These are phyloP conservation scores for Alsophila aescularia DNA, from an alignment of 2,888 invertebrate genomes.

Conservation along the genomic window DNA sequence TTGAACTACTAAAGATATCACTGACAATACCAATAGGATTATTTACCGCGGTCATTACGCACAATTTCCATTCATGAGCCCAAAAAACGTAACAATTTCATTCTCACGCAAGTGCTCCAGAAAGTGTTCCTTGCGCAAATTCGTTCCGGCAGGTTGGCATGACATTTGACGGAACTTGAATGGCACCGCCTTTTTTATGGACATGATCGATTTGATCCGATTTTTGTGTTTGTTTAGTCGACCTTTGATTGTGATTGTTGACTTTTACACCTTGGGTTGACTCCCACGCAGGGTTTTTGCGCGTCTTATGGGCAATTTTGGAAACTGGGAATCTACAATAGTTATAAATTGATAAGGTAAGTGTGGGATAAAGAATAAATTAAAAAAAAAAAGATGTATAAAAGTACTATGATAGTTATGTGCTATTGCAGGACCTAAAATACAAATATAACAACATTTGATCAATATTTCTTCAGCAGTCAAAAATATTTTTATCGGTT, in stretches of 20 bases:
- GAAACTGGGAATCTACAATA: too few species aligned
- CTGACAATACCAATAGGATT: constrained; percentile 74
- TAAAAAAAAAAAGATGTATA: too few species aligned
- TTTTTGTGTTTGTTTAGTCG: constrained; percentile 74
- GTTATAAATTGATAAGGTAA: too few species aligned
- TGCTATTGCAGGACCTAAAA: too few species aligned
- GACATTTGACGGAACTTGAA: constrained; percentile 50
- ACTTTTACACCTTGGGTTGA: constrained; percentile 52
- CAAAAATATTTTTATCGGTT: too few species aligned
- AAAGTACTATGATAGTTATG: too few species aligned
- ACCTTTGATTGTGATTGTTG: constrained; percentile 48
- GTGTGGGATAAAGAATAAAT: too few species aligned
- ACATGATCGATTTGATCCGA: constrained; percentile 75
- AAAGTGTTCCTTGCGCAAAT: constrained; percentile 50
- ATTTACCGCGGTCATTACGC: constrained; percentile 75
- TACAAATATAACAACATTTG: too few species aligned
- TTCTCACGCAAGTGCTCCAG: constrained; percentile 64
- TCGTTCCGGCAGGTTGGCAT: constrained; percentile 64
- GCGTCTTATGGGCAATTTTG: too few species aligned
- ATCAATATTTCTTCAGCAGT: too few species aligned
- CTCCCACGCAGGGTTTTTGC: constrained; percentile 65
- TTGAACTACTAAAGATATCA: constrained; percentile 51
- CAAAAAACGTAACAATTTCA: constrained; percentile 53
- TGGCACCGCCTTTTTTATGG: constrained; percentile 50
- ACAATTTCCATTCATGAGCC: constrained; percentile 70